Percentiles rank a stretch among this genome's conserved stretches.
phyloP scores from a whole-genome alignment of 2,888 invertebrate species.

The Lepidochitona cinerea region DNA sequence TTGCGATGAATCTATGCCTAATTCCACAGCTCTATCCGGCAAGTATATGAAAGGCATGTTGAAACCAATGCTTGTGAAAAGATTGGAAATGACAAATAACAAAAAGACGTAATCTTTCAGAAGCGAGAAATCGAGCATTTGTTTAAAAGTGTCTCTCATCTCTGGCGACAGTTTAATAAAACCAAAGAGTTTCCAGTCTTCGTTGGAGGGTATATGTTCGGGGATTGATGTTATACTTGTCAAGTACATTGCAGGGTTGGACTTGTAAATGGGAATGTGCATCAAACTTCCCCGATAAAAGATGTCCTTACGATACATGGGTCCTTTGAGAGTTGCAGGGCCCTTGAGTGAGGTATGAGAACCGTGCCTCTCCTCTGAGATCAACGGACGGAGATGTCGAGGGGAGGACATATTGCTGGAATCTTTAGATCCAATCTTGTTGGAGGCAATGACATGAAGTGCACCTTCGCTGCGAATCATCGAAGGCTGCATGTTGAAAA shows the following conservation, averaged over 20 bases:
- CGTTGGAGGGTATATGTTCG: slow-evolving; percentile 34
- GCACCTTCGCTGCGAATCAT: slow-evolving; percentile 9
- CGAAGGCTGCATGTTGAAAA: not conserved
- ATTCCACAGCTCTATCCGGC: slow-evolving; percentile 78
- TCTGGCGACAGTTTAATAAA: slow-evolving; percentile 41
- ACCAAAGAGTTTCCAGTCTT: slow-evolving; percentile 54
- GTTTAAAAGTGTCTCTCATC: slow-evolving; percentile 48
- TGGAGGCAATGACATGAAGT: not conserved
- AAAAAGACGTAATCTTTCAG: slow-evolving; percentile 90
- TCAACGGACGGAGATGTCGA: not conserved
- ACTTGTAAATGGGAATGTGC: slow-evolving; percentile 72
- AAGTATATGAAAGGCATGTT: slow-evolving; percentile 95
- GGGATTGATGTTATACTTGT: slow-evolving; percentile 65
- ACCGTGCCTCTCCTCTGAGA: not conserved
- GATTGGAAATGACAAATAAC: slow-evolving; percentile 88
- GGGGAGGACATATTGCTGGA: not conserved
- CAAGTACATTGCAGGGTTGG: slow-evolving; percentile 66
- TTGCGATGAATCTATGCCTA: slow-evolving; percentile 57
- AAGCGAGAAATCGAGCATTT: slow-evolving; percentile 88
- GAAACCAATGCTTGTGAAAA: slow-evolving; percentile 91
- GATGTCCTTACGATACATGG: slow-evolving; percentile 89
- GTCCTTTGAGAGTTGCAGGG: slow-evolving; percentile 69
- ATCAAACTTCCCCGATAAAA: slow-evolving; percentile 87
- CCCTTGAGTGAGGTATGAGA: not conserved
- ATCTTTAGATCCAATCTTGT: not conserved